Evolutionary conservation across 2,113 vertebrate species (phyloP).

Genomic region (Vulpes vulpes): DNA sequence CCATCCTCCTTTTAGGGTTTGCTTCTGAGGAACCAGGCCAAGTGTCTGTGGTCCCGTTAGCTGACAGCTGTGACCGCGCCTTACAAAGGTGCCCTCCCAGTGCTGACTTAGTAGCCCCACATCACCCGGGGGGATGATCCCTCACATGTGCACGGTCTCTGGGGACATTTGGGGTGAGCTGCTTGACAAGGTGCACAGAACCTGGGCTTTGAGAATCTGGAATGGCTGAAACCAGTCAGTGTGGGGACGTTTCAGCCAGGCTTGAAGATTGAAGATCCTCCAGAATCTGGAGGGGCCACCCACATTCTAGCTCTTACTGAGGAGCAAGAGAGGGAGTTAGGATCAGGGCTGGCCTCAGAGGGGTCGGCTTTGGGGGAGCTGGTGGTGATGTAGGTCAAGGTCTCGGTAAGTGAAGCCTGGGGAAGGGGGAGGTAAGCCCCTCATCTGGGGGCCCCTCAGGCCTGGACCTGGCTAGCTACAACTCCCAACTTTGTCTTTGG

Average conservation of each 20-base stretch:
- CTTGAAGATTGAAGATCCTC: neutral
- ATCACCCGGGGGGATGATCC: rapidly evolving
- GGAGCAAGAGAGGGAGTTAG: neutral
- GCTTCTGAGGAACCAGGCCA: neutral
- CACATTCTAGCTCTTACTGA: neutral
- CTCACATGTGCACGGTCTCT: neutral
- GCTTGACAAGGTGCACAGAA: neutral
- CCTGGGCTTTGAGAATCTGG: neutral
- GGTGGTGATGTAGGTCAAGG: neutral
- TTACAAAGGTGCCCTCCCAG: neutral
- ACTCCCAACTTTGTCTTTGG: neutral
- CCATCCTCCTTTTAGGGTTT: neutral
- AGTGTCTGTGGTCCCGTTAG: neutral
- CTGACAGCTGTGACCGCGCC: neutral
- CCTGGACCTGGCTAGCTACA: neutral
- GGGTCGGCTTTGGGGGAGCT: neutral
- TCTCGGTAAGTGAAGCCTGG: neutral
- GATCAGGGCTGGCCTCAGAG: neutral
- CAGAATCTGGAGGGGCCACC: neutral
- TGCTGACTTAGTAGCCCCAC: neutral
- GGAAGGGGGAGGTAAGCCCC: neutral
- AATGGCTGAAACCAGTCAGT: neutral
- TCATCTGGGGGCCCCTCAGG: neutral
- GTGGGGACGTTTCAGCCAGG: neutral
- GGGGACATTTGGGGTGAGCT: neutral